Evolutionary conservation across 1,140 invertebrate genomes (phyloP), one percentile per base, ranked within the genome.

Genomic region (Heliconius hermathena): DNA sequence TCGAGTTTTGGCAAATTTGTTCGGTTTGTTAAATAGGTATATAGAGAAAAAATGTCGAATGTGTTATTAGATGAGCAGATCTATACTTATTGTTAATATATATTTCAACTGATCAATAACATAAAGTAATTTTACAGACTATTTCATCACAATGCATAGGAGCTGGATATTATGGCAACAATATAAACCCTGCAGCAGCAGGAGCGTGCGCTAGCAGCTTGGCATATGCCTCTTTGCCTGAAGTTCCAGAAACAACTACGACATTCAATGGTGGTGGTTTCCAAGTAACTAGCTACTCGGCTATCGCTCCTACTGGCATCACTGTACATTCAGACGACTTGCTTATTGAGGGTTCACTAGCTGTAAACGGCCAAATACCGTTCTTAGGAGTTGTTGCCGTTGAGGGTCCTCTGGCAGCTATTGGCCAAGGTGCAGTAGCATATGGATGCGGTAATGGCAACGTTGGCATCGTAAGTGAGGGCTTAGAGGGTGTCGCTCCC

Each of bases 371-470:
- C 3, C 77, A 84, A n/a, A 36, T 91, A 26, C 89, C 89, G 8
- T 89, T 90, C 82, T 57, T 90, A 11, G 84, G 85, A 9, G 81
- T 86, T 29, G 84, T 91, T 4, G 82, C 82, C n/a, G 46, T 91
- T 22, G 85, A 89, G 70, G 89, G 88, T 6, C 79, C 84, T 16
- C 52, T 90, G 11, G 81, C 87, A 18, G 81, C 84, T 4, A 26
- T 66, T 60, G 89, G 89, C 2, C 33, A 76, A 46, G 88, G 84
- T 20, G 78, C 76, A 0, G 82, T 89, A 9, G 71, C 82, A 0
- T 88, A 90, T 54, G 85, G 79, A 8, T 86, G 86, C 72, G 88
- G 89, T 1, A 79, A 86, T 79, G 87, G 84, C 8, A 80, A 77
- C 66, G 57, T 87, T 36, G 84, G 82, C 0, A 89, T 90, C 8